Conservation (phyloP, 2,888 invertebrate genomes). For the Ptychoptera contaminata region DNA sequence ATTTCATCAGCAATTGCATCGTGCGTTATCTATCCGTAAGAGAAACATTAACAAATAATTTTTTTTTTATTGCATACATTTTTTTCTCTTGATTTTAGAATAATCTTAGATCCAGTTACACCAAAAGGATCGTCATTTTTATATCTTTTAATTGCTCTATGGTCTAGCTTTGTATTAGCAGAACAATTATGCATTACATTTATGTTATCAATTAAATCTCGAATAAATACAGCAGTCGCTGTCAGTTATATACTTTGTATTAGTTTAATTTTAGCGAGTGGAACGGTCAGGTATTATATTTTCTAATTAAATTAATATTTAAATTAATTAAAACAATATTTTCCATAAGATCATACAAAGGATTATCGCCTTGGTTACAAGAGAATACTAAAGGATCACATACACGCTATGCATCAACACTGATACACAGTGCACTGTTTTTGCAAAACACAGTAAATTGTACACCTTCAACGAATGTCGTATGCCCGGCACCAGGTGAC, state of each 20-base stretch:
- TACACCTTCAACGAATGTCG: conserved; percentile 29
- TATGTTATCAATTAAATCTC: conserved; percentile 63
- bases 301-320: background rate
- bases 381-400: conserved; percentile 67
- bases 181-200: conserved; percentile 75
- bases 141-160: conserved; percentile 54
- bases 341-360: conserved; percentile 51
- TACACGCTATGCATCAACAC: conserved; percentile 62
- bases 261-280: conserved; percentile 54
- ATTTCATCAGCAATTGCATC: conserved; percentile 55
- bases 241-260: conserved; percentile 64
- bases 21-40: conserved; percentile 59
- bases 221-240: conserved; percentile 58
- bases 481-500: conserved; percentile 28
- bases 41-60: conserved; percentile 13
- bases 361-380: conserved; percentile 66
- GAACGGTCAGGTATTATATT: conserved; percentile 49
- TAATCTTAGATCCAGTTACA: conserved; percentile 23
- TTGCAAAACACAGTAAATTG: conserved; percentile 37
- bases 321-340: conserved; percentile 3
- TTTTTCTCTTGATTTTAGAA: conserved; percentile 13
- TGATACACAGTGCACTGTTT: conserved; percentile 57
- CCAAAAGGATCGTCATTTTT: conserved; percentile 35
- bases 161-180: conserved; percentile 72
- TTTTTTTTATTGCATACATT: conserved; percentile 14